Conservation (phyloP, 2,888 invertebrate species). For the Patella caerulea region DNA sequence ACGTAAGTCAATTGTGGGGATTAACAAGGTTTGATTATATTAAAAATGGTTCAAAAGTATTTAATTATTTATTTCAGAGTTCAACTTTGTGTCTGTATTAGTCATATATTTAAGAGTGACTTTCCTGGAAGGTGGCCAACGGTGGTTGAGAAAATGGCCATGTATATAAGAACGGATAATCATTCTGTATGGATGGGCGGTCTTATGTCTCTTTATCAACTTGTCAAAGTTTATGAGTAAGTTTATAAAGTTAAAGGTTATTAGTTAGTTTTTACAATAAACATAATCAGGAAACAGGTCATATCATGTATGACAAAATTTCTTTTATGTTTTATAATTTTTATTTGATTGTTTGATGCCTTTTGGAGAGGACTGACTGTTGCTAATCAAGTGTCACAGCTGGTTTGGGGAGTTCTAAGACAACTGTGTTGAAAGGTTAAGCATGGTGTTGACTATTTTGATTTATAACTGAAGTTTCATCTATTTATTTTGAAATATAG, state of each 20-base stretch:
- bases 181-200: slow-evolving; percentile 82
- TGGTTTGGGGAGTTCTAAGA: no score
- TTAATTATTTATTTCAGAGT: slow-evolving; percentile 75
- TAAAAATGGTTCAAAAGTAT: neutral
- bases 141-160: slow-evolving; percentile 94
- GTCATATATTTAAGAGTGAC: slow-evolving; percentile 93
- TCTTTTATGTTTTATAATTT: neutral
- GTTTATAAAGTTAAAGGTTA: slow-evolving; percentile 52
- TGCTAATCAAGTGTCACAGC: no score
- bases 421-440: no score
- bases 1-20: no score
- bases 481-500: no score
- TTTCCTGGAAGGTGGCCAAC: slow-evolving; percentile 96
- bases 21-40: no score
- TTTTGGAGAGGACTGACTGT: neutral
- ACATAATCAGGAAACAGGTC: neutral
- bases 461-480: no score
- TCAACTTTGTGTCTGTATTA: slow-evolving; percentile 93
- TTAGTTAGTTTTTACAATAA: neutral
- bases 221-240: slow-evolving; percentile 90
- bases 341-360: neutral
- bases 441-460: no score
- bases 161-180: slow-evolving; percentile 82
- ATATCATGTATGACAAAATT: neutral
- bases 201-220: slow-evolving; percentile 89